Evolutionary conservation across 2,888 invertebrate genomes (phyloP).

Genomic region (Agrilus mali): DNA sequence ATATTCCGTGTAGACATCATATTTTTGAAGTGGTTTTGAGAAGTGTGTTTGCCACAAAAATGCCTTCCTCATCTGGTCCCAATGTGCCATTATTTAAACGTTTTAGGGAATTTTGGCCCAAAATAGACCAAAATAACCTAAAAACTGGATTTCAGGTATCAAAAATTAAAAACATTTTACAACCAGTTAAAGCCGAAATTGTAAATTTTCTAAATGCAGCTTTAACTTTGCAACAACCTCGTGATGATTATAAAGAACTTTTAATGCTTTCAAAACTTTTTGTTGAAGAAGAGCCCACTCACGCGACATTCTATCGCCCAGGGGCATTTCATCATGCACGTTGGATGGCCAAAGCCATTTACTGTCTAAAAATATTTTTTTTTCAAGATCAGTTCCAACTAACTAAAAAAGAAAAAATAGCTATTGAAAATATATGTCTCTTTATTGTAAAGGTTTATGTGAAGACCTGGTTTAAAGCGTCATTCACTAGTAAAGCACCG

Average conservation of each 20-base stretch:
- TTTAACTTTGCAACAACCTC: too few relatives aligned
- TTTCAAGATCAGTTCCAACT: constrained; percentile 12
- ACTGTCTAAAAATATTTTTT: constrained; percentile 14
- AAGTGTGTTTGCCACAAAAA: constrained; percentile 14
- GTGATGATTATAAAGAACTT: background rate
- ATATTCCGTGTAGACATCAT: constrained; percentile 18
- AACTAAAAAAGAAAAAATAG: constrained; percentile 9
- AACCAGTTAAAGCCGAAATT: too few relatives aligned
- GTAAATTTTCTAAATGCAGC: too few relatives aligned
- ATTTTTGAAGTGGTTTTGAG: constrained; percentile 17
- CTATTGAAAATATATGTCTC: constrained; percentile 12
- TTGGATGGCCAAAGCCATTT: constrained; percentile 21
- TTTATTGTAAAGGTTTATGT: constrained; percentile 16
- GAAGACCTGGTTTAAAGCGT: constrained; percentile 18
- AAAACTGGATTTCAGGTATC: background rate
- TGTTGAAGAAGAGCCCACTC: background rate
- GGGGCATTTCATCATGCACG: constrained; percentile 19
- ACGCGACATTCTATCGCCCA: background rate
- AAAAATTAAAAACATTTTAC: too few relatives aligned
- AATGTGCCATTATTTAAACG: constrained; percentile 16
- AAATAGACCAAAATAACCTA: constrained; percentile 8
- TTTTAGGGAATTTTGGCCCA: constrained; percentile 13
- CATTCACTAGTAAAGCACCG: constrained; percentile 7
- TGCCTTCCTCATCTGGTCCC: constrained; percentile 10
- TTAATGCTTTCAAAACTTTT: background rate